Evolutionary conservation across 2,113 vertebrate genomes (phyloP).

Genomic region (Chionomys nivalis): DNA sequence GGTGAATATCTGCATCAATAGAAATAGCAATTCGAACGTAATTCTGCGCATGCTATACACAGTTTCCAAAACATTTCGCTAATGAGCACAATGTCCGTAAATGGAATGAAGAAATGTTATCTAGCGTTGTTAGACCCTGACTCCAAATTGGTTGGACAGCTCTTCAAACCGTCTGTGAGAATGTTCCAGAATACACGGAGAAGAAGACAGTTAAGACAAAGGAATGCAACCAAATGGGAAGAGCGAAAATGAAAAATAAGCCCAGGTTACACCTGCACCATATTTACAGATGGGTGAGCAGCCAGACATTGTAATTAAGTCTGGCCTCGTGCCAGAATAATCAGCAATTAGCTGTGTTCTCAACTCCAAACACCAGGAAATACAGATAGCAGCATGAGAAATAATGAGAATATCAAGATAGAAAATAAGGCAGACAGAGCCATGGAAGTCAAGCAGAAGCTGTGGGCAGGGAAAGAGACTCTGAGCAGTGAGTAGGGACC

Average conservation of each 20-base stretch:
- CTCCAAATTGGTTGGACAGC: neutral
- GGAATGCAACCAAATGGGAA: neutral
- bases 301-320: slow-evolving; percentile 13
- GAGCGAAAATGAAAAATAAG: neutral
- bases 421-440: neutral
- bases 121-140: neutral
- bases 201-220: slow-evolving; percentile 13
- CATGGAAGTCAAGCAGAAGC: neutral
- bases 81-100: neutral
- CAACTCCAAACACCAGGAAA: slow-evolving; percentile 23
- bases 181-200: neutral
- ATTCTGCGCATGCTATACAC: neutral
- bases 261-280: neutral
- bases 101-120: slow-evolving; percentile 16
- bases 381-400: neutral
- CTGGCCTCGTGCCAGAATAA: neutral
- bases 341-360: neutral
- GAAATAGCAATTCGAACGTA: neutral
- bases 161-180: slow-evolving; percentile 2
- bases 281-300: neutral
- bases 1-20: neutral
- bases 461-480: neutral
- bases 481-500: no score
- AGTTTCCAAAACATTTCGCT: slow-evolving; percentile 2
- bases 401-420: neutral